These are phyloP conservation scores for Chouioia cunea DNA, from an alignment of 2,888 invertebrate species.

Conservation along the genomic window DNA sequence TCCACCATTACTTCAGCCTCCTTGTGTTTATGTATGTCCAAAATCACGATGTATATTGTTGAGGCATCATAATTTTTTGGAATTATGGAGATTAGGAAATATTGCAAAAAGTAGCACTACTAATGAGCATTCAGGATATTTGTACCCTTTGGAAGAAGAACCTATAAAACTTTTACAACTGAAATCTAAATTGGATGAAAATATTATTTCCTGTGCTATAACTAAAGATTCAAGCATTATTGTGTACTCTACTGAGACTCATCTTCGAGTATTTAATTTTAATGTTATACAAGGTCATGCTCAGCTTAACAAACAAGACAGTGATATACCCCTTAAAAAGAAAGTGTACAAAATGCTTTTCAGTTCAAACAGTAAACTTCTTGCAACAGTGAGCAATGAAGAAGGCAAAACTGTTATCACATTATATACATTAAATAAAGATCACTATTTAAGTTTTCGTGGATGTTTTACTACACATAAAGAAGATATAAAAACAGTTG, in stretches of 20 bases:
- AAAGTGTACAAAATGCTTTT: conserved; percentile 64
- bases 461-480: conserved; percentile 56
- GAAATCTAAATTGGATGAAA: conserved; percentile 75
- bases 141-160: conserved; percentile 63
- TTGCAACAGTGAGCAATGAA: conserved; percentile 57
- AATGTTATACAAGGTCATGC: conserved; percentile 69
- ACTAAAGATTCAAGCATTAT: conserved; percentile 81
- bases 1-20: conserved; percentile 78
- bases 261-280: conserved; percentile 78
- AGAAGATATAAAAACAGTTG: conserved; percentile 55
- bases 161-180: conserved; percentile 80
- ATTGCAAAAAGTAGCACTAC: conserved; percentile 57
- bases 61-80: conserved; percentile 74
- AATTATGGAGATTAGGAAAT: conserved; percentile 75
- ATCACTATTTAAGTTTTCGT: conserved; percentile 52
- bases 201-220: conserved; percentile 79
- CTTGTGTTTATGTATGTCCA: conserved; percentile 72
- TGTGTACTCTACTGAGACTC: conserved; percentile 79
- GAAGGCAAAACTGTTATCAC: conserved; percentile 53
- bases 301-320: conserved; percentile 57
- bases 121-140: conserved; percentile 50
- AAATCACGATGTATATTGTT: conserved; percentile 69
- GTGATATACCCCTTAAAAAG: conserved; percentile 53
- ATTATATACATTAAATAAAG: conserved; percentile 59
- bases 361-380: conserved; percentile 61